Evolutionary conservation across 2,797 vertebrate species (phyloP), one percentile per base, ranked within the genome.

Genomic region (Pseudocheirus occidentalis): DNA sequence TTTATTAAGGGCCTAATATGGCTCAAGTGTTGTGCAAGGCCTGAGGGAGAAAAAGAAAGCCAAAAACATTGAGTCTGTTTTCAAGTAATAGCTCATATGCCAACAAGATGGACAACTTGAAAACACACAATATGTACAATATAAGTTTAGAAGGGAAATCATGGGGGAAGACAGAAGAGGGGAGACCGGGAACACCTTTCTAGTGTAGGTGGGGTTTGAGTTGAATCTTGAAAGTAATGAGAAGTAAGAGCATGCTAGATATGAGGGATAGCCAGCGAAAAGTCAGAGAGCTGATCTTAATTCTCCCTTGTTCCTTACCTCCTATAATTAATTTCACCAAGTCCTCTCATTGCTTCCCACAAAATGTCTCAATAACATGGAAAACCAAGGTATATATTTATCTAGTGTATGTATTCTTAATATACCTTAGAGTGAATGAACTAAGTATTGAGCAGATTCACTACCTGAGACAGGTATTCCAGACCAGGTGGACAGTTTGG

Each of bases 391-490:
- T 46, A 46, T 11, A 81, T 46, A 81, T 27, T 81, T 81, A 46
- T 81, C 40, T 46, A 4, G 40, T 46, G 13, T 46, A 46, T 46
- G 2, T 7, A 81, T 81, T 46, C 5, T 73, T 73, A 73, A 40
- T n/a, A 66, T 5, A 40, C 10, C n/a, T 27, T 81, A 9, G 0
- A 24, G 40, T 81, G 34, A 73, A 6, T 73, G 66, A 40, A 73
- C 16, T 73, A 73, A 40, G 1, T 16, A 62, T 73, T 73, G 9
- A 81, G 40, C 0, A 81, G 40, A 46, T 81, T 81, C 7, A 46
- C 40, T 98, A 98, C 99, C 98, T 99, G 99, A 87, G 98, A 98
- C 81, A 99, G 98, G 97, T 99, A 99, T 92, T 99, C 99, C 94
- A 99, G 92, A 62, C 99, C 99, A n/a, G 98, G 99, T 24, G 99